Evolutionary conservation across 2,888 invertebrate species (phyloP), one percentile per base, ranked within the genome.

Genomic region (Empis stercorea): DNA sequence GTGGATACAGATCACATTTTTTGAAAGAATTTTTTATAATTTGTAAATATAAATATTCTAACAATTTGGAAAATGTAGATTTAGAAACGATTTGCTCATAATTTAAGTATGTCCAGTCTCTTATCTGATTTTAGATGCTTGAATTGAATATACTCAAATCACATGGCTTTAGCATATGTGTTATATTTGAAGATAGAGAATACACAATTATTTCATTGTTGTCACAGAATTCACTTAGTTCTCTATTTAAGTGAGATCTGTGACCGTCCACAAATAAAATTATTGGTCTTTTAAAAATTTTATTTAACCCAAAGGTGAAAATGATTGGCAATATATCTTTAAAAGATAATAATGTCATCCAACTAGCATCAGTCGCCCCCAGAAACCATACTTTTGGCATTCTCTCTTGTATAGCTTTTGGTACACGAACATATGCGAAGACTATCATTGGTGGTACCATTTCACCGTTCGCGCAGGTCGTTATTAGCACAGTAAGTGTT

Each of bases 81-180:
- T 46, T 52, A 30, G 47, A 48, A 1, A 47, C 13, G 7, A 39
- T 10, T 30, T 41, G 17, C 10, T 46, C 49, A 9, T 44, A 15
- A 43, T 46, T 46, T 16, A 43, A 36, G 46, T 1, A 37, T 37
- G 49, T 50, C 47, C 49, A 55, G 6, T 48, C 17, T 13, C 46
- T 46, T 2, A 52, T 55, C 10, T 46, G 51, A 45, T 50, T 48
- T 36, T 51, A n/a, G n/a, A n/a, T n/a, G n/a, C n/a, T n/a, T n/a
- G n/a, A n/a, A n/a, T n/a, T n/a, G n/a, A n/a, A n/a, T n/a, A n/a
- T n/a, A n/a, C 52, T 44, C 52, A 50, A 49, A 44, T 54, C 51
- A 1, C 50, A 50, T 10, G 55, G 51, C 39, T 53, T 48, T 37
- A 48, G 48, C n/a, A 51, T 53, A 42, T 55, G 53, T 1, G 51